Evolutionary conservation across 1,140 invertebrate species (phyloP), one percentile per base, ranked within the genome.

Genomic region (Bombus balteatus): DNA sequence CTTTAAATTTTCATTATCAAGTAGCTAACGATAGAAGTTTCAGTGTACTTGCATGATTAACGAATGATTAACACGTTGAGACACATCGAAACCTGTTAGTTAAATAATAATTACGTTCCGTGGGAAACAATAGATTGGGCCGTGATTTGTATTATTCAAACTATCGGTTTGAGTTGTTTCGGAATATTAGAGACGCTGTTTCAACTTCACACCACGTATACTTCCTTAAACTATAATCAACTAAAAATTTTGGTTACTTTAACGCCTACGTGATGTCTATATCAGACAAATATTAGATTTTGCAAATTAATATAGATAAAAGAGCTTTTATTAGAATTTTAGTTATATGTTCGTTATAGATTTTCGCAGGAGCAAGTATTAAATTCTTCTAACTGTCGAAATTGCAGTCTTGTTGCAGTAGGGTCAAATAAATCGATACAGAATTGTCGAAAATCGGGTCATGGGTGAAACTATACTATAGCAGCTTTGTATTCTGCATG

Each of bases 391-490:
- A n/a, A 75, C 53, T 34, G 34, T 37, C 32, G 32, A 53, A 65
- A 39, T 43, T 34, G 41, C 66, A 2, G 37, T 66, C 13, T 37
- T 28, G 62, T 39, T 43, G 39, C 28, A 10, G n/a, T n/a, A 43
- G 87, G 65, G 47, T 65, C 68, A 73, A 68, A 83, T 78, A 85
- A 88, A 88, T 88, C 87, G 83, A 89, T 86, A 70, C 75, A 76
- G 86, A 88, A 83, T 72, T 83, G 47, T 71, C 39, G 79, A 88
- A 88, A 88, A 88, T 86, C 68, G 87, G 82, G 74, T 75, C 85
- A 41, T 70, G 59, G 65, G 62, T 83, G 47, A 88, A 75, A 65
- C 47, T 41, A 79, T 79, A 72, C 47, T 68, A 57, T 78, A 66
- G 43, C 70, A 28, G 39, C 75, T 37, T 32, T 71, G 62, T 41